A percentile compares a stretch with the other conserved stretches of the same genome.
Evolutionary conservation across 2,113 vertebrate species (phyloP).

Genomic region (Gila orcuttii): DNA sequence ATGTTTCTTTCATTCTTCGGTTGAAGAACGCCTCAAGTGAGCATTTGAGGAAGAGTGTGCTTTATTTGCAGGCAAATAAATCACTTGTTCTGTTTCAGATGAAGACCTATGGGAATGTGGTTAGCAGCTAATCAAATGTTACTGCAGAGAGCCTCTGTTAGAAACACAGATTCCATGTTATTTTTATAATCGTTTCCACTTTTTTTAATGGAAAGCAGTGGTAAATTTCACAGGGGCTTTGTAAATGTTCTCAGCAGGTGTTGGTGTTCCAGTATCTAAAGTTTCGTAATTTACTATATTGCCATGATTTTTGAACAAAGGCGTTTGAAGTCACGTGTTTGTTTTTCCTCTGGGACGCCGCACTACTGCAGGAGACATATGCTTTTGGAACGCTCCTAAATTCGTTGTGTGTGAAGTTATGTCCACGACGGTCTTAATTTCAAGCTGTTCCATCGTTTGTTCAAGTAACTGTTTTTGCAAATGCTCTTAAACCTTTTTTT

Average conservation of each 20-base stretch:
- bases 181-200: not conserved
- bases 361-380: constrained; percentile 69
- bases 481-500: constrained; percentile 67
- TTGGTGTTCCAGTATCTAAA: not conserved
- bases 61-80: constrained; percentile 38
- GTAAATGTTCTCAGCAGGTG: constrained; percentile 1
- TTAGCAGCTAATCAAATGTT: constrained; percentile 37
- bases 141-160: not conserved
- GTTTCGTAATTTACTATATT: not conserved
- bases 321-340: not conserved
- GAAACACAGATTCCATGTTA: not conserved
- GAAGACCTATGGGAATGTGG: constrained; percentile 19
- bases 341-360: constrained; percentile 36
- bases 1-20: constrained; percentile 37
- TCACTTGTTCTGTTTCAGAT: constrained; percentile 16
- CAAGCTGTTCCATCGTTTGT: constrained; percentile 52
- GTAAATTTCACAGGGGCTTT: not conserved
- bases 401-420: constrained; percentile 81
- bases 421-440: constrained; percentile 71
- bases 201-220: not conserved
- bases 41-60: constrained; percentile 1
- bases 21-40: constrained; percentile 17
- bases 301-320: not conserved
- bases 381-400: constrained; percentile 73
- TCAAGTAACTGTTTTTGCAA: constrained; percentile 61